Conservation (phyloP, 2,888 invertebrate genomes). For the Hydriomena furcata region DNA sequence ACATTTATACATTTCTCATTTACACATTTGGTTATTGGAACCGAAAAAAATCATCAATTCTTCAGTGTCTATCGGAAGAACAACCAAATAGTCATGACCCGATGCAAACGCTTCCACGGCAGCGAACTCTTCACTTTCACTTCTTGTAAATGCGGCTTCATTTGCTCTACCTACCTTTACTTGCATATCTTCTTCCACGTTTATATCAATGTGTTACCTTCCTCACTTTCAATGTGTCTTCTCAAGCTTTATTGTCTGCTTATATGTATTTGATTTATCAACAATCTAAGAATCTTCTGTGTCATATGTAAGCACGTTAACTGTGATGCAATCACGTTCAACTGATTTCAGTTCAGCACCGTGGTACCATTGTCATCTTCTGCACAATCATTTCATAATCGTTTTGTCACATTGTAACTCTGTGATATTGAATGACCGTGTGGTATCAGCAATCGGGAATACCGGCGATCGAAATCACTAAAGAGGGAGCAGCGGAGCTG, state of each 20-base stretch:
- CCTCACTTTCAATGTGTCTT: constrained; percentile 28
- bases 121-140: constrained; percentile 61
- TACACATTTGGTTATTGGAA: constrained; percentile 48
- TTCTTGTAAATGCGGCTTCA: constrained; percentile 62
- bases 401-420: constrained; percentile 57
- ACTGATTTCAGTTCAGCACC: constrained; percentile 34
- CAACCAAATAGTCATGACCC: constrained; percentile 28
- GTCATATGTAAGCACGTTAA: constrained; percentile 28
- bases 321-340: constrained; percentile 27
- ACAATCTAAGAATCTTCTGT: constrained; percentile 29
- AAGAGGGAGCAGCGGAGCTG: constrained; percentile 88
- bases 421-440: constrained; percentile 75
- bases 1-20: constrained; percentile 47
- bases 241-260: constrained; percentile 35
- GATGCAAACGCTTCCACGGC: constrained; percentile 58
- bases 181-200: constrained; percentile 42
- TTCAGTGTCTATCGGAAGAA: constrained; percentile 29
- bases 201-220: constrained; percentile 42
- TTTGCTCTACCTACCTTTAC: constrained; percentile 49
- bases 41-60: constrained; percentile 21
- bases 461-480: constrained; percentile 90
- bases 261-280: constrained; percentile 38
- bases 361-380: constrained; percentile 48
- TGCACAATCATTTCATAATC: constrained; percentile 61
- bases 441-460: constrained; percentile 83